Percentiles rank a stretch among this genome's conserved stretches.
Conservation (phyloP, 2,113 vertebrate species). For the Ptilorrhoa leucosticta region DNA sequence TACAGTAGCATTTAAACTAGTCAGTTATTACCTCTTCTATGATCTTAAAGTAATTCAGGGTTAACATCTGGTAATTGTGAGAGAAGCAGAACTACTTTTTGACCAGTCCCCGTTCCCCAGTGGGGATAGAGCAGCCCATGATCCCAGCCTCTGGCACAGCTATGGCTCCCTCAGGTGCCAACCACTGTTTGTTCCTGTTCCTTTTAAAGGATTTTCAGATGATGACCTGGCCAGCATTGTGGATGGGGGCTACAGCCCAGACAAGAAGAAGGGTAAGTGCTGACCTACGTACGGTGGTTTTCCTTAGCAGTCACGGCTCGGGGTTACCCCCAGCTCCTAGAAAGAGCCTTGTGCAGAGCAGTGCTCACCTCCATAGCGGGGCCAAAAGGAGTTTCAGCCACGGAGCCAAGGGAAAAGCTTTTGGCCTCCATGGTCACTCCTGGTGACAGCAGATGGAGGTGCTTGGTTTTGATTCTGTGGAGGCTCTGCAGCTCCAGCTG, state of each 20-base stretch:
- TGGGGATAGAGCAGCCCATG: background rate
- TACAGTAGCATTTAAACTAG: background rate
- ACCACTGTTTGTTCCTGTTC: background rate
- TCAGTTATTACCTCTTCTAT: background rate
- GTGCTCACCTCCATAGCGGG: rapidly evolving
- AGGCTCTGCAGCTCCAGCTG: background rate
- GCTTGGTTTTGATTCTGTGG: rapidly evolving
- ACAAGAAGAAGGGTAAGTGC: constrained; percentile 79
- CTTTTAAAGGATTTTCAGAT: constrained; percentile 73
- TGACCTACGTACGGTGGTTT: rapidly evolving
- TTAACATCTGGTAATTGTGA: background rate
- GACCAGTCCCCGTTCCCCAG: background rate
- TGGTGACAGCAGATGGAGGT: background rate
- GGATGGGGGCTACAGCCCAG: constrained; percentile 76
- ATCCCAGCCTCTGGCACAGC: background rate
- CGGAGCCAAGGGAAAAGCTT: rapidly evolving
- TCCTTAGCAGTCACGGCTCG: rapidly evolving
- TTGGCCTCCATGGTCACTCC: background rate
- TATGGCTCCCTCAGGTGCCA: background rate
- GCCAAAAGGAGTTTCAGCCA: background rate
- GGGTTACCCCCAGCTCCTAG: background rate
- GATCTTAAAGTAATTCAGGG: background rate
- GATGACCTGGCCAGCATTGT: constrained; percentile 71
- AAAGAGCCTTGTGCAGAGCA: background rate
- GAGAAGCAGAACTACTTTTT: background rate